Percentiles rank a stretch among this genome's conserved stretches.
phyloP scores from a whole-genome alignment of 2,888 invertebrate genomes.

The Sesia bembeciformis region DNA sequence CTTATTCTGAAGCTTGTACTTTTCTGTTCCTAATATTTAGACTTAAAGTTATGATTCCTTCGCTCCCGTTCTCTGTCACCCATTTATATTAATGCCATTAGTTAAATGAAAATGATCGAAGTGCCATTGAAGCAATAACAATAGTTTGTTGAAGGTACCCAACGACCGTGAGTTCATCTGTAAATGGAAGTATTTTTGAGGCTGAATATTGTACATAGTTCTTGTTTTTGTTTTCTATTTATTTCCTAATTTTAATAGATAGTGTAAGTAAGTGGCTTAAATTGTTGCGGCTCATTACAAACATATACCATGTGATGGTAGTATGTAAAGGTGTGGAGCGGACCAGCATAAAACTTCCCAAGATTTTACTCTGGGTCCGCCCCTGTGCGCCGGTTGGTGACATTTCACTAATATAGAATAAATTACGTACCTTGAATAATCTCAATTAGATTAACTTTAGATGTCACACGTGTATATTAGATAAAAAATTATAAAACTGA shows the following conservation, averaged over 20 bases:
- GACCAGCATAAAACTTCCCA: too few relatives aligned
- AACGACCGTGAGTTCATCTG: slow-evolving; percentile 11
- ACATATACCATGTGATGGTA: slow-evolving; percentile 43
- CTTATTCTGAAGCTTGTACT: slow-evolving; percentile 26
- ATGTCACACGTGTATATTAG: background rate
- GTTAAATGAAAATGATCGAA: slow-evolving; percentile 15
- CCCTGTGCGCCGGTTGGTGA: slow-evolving; percentile 27
- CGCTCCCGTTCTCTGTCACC: slow-evolving; percentile 25
- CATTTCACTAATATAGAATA: slow-evolving; percentile 40
- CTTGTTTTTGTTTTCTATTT: slow-evolving; percentile 51
- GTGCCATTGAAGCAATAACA: slow-evolving; percentile 30
- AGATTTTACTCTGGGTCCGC: background rate
- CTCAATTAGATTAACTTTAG: slow-evolving; percentile 45
- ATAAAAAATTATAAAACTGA: too few relatives aligned
- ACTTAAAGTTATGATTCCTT: slow-evolving; percentile 6
- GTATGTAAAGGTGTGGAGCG: slow-evolving; percentile 2
- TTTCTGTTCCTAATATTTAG: slow-evolving; percentile 52
- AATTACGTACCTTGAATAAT: slow-evolving; percentile 61
- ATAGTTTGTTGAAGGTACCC: background rate
- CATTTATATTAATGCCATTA: slow-evolving; percentile 11
- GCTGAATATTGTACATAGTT: slow-evolving; percentile 55
- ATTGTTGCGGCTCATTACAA: slow-evolving; percentile 10
- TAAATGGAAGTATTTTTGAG: slow-evolving; percentile 40
- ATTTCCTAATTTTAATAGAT: slow-evolving; percentile 35
- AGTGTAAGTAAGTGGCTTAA: slow-evolving; percentile 24